A percentile compares a stretch with the other conserved stretches of the same genome.
Evolutionary conservation across 2,888 invertebrate species (phyloP).

Genomic region (Yponomeuta sedellus): DNA sequence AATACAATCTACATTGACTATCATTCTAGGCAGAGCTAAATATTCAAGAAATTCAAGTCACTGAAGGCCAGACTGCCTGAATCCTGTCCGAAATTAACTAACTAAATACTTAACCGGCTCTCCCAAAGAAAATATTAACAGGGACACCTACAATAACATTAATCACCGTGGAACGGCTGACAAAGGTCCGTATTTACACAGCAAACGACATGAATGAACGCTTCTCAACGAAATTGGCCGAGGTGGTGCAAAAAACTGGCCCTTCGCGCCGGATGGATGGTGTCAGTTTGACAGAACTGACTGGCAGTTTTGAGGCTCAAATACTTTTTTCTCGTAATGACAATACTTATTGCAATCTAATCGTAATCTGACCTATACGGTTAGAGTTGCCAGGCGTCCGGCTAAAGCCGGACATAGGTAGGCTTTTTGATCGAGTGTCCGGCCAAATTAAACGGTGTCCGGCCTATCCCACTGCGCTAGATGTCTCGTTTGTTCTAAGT

Average conservation of each 20-base stretch:
- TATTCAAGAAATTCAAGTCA: no score
- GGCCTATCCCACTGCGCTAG: no score
- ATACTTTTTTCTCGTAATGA: no score
- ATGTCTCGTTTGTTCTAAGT: no score
- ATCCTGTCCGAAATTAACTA: neutral
- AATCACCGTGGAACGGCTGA: neutral
- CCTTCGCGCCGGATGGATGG: neutral
- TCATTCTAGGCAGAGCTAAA: no score
- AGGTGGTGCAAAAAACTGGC: neutral
- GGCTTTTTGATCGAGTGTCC: no score
- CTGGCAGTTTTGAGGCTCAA: neutral
- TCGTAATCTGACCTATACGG: no score
- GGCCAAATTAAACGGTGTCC: no score
- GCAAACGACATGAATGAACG: conserved; percentile 1
- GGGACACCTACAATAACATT: neutral
- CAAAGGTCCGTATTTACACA: neutral
- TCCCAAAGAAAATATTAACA: neutral
- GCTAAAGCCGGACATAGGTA: no score
- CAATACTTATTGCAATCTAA: no score
- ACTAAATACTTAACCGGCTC: neutral
- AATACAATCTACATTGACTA: no score
- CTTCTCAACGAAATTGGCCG: neutral
- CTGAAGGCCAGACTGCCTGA: neutral
- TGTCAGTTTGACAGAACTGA: neutral
- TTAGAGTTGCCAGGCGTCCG: no score